A percentile compares a stretch with the other conserved stretches of the same genome.
Conservation (phyloP, 2,797 vertebrate genomes). For the Sarcophilus harrisii region DNA sequence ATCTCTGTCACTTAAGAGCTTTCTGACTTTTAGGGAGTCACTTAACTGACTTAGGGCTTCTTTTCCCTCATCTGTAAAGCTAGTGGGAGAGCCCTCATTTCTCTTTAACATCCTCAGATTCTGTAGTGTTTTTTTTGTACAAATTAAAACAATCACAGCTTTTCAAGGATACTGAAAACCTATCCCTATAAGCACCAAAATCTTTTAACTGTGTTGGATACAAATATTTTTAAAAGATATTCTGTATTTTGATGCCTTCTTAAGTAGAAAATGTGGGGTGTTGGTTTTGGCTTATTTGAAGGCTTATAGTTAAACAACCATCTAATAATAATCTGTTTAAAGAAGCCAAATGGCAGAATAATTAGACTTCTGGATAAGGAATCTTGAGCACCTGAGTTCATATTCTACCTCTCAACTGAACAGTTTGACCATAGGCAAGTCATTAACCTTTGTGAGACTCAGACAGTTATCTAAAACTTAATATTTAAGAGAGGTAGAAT, state of each 20-base stretch:
- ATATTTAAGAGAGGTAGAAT: not conserved
- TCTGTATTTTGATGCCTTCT: not conserved
- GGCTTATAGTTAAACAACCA: not conserved
- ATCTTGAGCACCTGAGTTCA: not conserved
- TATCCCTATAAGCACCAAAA: not conserved
- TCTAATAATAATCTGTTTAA: not conserved
- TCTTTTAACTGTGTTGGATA: not conserved
- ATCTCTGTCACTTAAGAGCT: not conserved
- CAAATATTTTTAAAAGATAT: not conserved
- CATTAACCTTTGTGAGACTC: not conserved
- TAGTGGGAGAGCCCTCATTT: not conserved
- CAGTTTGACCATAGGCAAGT: not conserved
- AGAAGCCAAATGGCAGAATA: not conserved
- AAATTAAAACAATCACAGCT: not conserved
- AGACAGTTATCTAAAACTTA: not conserved
- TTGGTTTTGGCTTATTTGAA: not conserved
- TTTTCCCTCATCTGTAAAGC: not conserved
- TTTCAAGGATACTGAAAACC: not conserved
- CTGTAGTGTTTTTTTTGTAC: not conserved
- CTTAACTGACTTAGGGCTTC: not conserved
- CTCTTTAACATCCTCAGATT: not conserved
- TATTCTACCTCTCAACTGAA: not conserved
- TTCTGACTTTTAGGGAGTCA: not conserved
- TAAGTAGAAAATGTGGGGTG: not conserved
- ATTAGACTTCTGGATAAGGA: not conserved